Percentiles rank a stretch among this genome's conserved stretches.
Evolutionary conservation across 2,797 vertebrate species (phyloP).

Genomic region (Myotis findleyi): DNA sequence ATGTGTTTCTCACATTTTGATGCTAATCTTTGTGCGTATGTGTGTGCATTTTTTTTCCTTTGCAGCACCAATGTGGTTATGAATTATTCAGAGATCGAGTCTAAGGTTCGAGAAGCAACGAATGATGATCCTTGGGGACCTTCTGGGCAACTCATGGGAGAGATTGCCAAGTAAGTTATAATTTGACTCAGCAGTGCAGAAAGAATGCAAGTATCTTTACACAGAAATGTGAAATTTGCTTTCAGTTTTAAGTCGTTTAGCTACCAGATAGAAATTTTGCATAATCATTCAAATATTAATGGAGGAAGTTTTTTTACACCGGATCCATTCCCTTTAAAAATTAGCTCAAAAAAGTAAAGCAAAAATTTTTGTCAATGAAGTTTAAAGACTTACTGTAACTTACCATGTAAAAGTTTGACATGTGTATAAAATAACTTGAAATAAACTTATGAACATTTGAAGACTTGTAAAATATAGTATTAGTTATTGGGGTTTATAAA

Average conservation of each 20-base stretch:
- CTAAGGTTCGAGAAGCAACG: constrained; percentile 99
- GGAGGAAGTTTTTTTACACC: constrained; percentile 52
- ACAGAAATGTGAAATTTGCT: constrained; percentile 80
- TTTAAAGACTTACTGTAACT: constrained; percentile 32
- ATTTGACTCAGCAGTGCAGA: constrained; percentile 87
- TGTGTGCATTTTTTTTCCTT: constrained; percentile 82
- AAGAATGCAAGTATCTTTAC: constrained; percentile 85
- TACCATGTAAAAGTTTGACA: constrained; percentile 55
- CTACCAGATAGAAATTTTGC: constrained; percentile 50
- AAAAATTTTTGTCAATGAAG: neutral
- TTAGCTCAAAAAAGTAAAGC: neutral
- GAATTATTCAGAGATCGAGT: constrained; percentile 99
- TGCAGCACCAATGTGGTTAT: constrained; percentile 99
- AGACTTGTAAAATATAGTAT: neutral
- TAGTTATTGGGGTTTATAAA: neutral
- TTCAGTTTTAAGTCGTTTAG: constrained; percentile 68
- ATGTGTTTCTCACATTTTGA: constrained; percentile 90
- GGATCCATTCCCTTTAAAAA: constrained; percentile 53
- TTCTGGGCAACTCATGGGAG: constrained; percentile 98
- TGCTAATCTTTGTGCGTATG: constrained; percentile 90
- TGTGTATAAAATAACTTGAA: constrained; percentile 53
- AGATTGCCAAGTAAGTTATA: constrained; percentile 97
- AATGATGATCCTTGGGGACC: constrained; percentile 99
- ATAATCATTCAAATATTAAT: constrained; percentile 38
- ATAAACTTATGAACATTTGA: constrained; percentile 34